Conservation (phyloP, 2,113 vertebrate species). For the Lepisosteus oculatus region DNA sequence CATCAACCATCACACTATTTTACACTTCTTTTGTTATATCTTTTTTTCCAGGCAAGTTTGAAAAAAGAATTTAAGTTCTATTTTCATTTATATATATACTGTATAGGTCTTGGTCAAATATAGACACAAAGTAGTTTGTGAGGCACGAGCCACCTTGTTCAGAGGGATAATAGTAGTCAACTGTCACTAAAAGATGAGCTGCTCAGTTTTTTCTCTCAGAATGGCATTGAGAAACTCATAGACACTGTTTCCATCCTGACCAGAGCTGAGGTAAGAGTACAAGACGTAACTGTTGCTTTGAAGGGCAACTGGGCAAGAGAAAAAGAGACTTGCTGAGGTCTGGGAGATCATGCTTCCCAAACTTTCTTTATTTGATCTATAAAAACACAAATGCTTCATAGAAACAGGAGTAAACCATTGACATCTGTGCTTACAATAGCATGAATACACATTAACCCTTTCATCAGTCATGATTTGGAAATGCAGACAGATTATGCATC, state of each 20-base stretch:
- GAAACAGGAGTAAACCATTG: background rate
- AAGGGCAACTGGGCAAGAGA: conserved; percentile 1
- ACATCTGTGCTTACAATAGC: conserved; percentile 8
- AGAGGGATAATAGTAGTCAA: conserved; percentile 63
- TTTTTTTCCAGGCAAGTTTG: conserved; percentile 13
- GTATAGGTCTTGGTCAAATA: conserved; percentile 30
- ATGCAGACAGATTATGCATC: background rate
- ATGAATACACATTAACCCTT: background rate
- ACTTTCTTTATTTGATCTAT: background rate
- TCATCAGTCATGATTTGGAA: background rate
- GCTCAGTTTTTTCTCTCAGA: conserved; percentile 1
- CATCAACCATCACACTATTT: background rate
- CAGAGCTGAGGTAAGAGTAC: background rate
- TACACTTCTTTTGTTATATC: conserved; percentile 12
- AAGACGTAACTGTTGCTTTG: background rate
- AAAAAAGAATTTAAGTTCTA: conserved; percentile 7
- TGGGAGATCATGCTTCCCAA: background rate
- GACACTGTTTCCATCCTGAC: conserved; percentile 19
- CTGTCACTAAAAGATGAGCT: conserved; percentile 21
- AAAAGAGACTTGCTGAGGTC: conserved; percentile 1
- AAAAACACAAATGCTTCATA: background rate
- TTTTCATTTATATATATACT: conserved; percentile 22
- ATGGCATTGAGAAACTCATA: conserved; percentile 20
- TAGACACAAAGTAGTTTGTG: conserved; percentile 75
- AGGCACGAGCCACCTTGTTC: conserved; percentile 78